Conservation (phyloP, 2,113 vertebrate genomes). For the Periophthalmus modestus region DNA sequence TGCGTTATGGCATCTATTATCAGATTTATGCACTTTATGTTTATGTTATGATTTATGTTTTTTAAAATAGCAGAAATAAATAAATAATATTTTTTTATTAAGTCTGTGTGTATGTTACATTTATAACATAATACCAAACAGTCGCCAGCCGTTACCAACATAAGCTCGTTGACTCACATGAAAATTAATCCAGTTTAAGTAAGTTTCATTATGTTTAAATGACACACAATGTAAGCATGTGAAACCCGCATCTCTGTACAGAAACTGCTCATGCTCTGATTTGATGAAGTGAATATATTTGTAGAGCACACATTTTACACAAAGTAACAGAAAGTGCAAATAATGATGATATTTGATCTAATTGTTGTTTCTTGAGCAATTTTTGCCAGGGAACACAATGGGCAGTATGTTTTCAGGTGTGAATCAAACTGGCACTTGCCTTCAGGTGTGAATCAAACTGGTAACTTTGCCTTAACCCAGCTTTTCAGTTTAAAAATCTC, state of each 20-base stretch:
- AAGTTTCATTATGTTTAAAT: background rate
- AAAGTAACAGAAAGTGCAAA: background rate
- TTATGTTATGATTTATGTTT: too few relatives aligned
- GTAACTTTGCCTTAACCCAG: too few relatives aligned
- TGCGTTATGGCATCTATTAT: too few relatives aligned
- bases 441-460: too few relatives aligned
- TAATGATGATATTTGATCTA: background rate
- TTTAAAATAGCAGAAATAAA: too few relatives aligned
- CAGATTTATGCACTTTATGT: too few relatives aligned
- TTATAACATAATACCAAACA: background rate
- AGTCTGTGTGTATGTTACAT: background rate
- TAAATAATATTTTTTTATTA: too few relatives aligned
- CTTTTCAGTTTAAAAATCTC: too few relatives aligned
- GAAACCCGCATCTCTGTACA: background rate
- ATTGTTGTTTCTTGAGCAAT: too few relatives aligned
- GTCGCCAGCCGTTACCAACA: background rate
- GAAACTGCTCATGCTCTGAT: background rate
- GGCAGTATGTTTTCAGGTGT: too few relatives aligned
- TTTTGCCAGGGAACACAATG: too few relatives aligned
- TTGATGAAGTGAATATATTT: background rate
- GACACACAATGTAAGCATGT: background rate
- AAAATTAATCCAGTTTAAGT: background rate
- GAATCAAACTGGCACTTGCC: too few relatives aligned
- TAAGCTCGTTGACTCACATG: background rate
- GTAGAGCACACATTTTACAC: background rate